Evolutionary conservation across 2,113 vertebrate species (phyloP).

Genomic region (Anolis sagrei): DNA sequence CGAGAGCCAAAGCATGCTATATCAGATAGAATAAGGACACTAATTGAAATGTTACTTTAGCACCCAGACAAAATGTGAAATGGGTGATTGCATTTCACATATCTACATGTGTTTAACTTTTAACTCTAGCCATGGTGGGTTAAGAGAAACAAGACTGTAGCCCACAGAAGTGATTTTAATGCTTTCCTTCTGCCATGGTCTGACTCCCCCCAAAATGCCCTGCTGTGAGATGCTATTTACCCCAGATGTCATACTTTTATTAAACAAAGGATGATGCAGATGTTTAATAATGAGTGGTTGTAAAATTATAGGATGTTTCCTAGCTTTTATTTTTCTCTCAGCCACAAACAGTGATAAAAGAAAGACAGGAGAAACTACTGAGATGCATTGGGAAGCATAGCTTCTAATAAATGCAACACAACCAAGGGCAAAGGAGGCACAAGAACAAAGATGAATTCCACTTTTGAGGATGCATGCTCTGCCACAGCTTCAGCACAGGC

Average conservation of each 20-base stretch:
- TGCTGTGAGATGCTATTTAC: neutral
- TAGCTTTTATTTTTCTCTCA: neutral
- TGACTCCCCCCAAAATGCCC: neutral
- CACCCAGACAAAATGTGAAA: neutral
- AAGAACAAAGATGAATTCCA: slow-evolving; percentile 50
- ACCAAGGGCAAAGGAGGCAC: slow-evolving; percentile 59
- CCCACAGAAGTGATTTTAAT: neutral
- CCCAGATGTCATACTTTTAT: neutral
- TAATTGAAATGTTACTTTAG: neutral
- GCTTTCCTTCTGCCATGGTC: neutral
- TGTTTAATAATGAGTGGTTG: neutral
- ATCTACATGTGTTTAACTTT: neutral
- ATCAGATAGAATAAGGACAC: neutral
- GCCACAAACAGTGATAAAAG: slow-evolving; percentile 35
- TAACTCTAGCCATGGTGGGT: neutral
- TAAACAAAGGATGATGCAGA: neutral
- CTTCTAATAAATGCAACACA: slow-evolving; percentile 51
- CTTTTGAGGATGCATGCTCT: slow-evolving; percentile 61
- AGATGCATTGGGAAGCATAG: slow-evolving; percentile 42
- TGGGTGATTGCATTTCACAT: neutral
- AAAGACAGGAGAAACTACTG: slow-evolving; percentile 33
- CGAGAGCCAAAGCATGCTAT: neutral
- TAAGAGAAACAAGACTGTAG: neutral
- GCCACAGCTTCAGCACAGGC: slow-evolving; percentile 59
- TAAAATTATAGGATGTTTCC: neutral